Percentiles rank a stretch among this genome's conserved stretches.
Conservation (phyloP, 2,888 invertebrate species). For the Acanthosepion lycidas region DNA sequence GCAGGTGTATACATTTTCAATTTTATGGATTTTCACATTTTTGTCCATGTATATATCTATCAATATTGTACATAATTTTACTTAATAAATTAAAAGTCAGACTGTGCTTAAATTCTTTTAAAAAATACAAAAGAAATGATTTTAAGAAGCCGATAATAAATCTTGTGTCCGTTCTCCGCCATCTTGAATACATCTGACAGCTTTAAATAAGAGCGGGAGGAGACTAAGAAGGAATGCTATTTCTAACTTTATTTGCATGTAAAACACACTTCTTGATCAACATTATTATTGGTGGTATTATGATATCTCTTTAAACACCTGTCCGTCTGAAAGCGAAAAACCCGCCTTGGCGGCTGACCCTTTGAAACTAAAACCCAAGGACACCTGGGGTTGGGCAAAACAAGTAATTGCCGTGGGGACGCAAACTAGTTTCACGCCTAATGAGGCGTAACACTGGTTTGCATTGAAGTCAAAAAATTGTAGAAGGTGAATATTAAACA, state of each 20-base stretch:
- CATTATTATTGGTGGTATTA: neutral
- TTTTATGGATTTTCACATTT: neutral
- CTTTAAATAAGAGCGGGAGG: constrained; percentile 34
- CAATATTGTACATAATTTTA: too few species aligned
- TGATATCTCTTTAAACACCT: neutral
- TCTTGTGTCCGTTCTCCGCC: constrained; percentile 37
- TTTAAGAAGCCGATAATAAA: neutral
- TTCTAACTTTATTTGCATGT: neutral
- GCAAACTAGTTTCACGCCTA: neutral
- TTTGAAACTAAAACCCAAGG: neutral
- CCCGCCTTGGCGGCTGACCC: too few species aligned
- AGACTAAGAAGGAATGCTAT: neutral
- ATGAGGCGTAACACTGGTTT: neutral
- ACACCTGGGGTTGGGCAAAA: constrained; percentile 11
- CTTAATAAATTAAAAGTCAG: too few species aligned
- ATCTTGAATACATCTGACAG: constrained; percentile 45
- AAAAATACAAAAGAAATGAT: neutral
- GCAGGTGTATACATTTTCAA: too few species aligned
- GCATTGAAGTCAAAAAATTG: too few species aligned
- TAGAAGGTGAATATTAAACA: too few species aligned
- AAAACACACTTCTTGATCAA: neutral
- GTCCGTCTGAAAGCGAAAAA: neutral
- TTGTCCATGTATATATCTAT: too few species aligned
- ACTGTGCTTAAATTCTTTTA: neutral
- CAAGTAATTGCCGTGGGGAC: neutral